These are phyloP conservation scores for Aegotheles bennettii DNA, from an alignment of 2,113 vertebrate genomes.

Conservation along the genomic window DNA sequence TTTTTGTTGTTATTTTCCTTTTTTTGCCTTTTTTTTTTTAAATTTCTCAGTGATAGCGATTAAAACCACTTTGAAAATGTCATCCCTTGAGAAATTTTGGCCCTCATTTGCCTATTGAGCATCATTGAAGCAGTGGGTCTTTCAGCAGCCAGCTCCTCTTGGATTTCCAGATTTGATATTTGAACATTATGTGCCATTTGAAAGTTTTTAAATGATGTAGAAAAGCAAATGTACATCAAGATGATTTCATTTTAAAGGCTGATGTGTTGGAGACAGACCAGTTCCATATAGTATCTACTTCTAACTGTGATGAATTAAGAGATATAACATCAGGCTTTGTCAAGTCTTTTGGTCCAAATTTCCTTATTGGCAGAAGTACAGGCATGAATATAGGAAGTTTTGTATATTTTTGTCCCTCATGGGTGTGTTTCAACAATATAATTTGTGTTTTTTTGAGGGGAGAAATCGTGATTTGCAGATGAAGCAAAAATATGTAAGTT, in stretches of 20 bases:
- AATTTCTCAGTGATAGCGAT: not conserved
- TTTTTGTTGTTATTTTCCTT: not conserved
- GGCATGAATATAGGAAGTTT: not conserved
- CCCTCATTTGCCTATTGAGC: not conserved
- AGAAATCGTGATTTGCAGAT: not conserved
- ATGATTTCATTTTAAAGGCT: conserved; percentile 20
- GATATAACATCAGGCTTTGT: not conserved
- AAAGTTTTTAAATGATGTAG: not conserved
- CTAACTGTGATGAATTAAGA: conserved; percentile 23
- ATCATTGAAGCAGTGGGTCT: not conserved
- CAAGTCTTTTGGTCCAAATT: not conserved
- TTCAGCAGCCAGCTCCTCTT: not conserved
- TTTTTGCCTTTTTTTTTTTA: not conserved
- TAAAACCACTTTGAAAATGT: not conserved
- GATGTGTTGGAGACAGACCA: not conserved
- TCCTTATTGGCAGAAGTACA: not conserved
- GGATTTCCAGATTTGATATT: not conserved
- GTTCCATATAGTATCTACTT: not conserved
- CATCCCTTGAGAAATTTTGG: not conserved
- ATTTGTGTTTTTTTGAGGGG: not conserved
- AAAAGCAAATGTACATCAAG: conserved; percentile 14
- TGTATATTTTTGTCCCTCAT: not conserved
- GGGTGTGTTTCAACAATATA: conserved; percentile 12
- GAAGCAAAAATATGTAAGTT: conserved; percentile 17
- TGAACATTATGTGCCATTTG: not conserved